A percentile compares a stretch with the other conserved stretches of the same genome.
Conservation (phyloP, 1,140 invertebrate species). For the Drosophila varians region DNA sequence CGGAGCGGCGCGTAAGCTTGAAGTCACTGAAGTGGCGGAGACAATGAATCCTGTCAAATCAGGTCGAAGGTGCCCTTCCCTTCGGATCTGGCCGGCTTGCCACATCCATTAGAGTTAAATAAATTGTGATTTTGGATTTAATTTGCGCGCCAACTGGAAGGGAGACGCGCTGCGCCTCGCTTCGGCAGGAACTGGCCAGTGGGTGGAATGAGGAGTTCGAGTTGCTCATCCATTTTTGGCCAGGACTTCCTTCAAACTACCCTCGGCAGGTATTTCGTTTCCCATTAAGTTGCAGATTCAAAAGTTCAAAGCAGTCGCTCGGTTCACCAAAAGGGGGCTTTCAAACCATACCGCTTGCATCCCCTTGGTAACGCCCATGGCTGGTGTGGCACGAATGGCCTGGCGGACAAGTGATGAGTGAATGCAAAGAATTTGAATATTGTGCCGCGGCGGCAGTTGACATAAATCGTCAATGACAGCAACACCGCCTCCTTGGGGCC, state of each 20-base stretch:
- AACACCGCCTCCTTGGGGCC: constrained; percentile 79
- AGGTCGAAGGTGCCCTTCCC: constrained; percentile 47
- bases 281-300: constrained; percentile 63
- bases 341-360: background rate
- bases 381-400: constrained; percentile 8
- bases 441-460: constrained; percentile 75
- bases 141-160: constrained; percentile 64
- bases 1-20: constrained; percentile 52
- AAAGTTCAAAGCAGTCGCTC: constrained; percentile 44
- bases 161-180: constrained; percentile 19
- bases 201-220: constrained; percentile 39
- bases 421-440: constrained; percentile 82
- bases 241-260: constrained; percentile 8
- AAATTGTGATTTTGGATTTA: constrained; percentile 73
- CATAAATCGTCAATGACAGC: constrained; percentile 82
- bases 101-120: constrained; percentile 78
- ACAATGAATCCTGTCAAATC: constrained; percentile 81
- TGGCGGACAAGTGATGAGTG: constrained; percentile 76
- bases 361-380: constrained; percentile 10
- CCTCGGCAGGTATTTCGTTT: constrained; percentile 55
- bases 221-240: too few relatives aligned
- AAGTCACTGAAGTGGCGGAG: constrained; percentile 74
- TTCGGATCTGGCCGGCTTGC: constrained; percentile 45
- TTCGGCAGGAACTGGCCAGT: background rate
- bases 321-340: background rate